These are phyloP conservation scores for Caenorhabditis virilis DNA, from an alignment of 2,888 invertebrate species.

Conservation along the genomic window DNA sequence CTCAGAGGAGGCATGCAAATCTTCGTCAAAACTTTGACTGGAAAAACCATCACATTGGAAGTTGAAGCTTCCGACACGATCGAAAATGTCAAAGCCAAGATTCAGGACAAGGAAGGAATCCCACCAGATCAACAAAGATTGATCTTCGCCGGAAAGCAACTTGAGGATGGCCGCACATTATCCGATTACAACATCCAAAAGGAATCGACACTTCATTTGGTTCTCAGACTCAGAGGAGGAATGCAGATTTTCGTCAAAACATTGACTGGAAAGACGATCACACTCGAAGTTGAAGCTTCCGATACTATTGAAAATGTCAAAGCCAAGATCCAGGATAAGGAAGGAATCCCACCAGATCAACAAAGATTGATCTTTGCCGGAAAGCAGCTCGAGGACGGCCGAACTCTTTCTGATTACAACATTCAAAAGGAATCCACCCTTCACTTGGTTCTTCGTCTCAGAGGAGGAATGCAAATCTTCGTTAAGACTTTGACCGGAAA, in stretches of 20 bases:
- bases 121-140: background rate
- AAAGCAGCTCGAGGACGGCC: constrained; percentile 44
- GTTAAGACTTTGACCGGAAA: constrained; percentile 87
- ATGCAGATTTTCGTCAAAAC: constrained; percentile 93
- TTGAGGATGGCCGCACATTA: constrained; percentile 67
- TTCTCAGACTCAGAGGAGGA: constrained; percentile 51
- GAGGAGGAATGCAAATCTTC: constrained; percentile 84
- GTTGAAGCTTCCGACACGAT: constrained; percentile 45
- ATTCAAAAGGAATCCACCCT: constrained; percentile 58
- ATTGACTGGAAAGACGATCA: constrained; percentile 79
- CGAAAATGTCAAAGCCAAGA: constrained; percentile 50
- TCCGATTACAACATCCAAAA: constrained; percentile 56
- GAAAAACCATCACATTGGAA: constrained; percentile 73
- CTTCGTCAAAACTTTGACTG: constrained; percentile 85
- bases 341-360: constrained; percentile 6
- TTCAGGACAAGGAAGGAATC: background rate
- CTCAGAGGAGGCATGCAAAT: constrained; percentile 80
- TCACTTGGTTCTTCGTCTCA: constrained; percentile 49
- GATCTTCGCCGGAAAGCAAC: constrained; percentile 75
- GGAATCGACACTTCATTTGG: constrained; percentile 49
- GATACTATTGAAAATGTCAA: constrained; percentile 50
- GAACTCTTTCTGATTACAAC: constrained; percentile 52
- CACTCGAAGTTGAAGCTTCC: constrained; percentile 35
- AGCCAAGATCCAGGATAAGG: constrained; percentile 77
- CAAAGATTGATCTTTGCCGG: background rate